These are phyloP conservation scores for Fissipunctia ypsillon DNA, from an alignment of 2,888 invertebrate species.

Conservation along the genomic window DNA sequence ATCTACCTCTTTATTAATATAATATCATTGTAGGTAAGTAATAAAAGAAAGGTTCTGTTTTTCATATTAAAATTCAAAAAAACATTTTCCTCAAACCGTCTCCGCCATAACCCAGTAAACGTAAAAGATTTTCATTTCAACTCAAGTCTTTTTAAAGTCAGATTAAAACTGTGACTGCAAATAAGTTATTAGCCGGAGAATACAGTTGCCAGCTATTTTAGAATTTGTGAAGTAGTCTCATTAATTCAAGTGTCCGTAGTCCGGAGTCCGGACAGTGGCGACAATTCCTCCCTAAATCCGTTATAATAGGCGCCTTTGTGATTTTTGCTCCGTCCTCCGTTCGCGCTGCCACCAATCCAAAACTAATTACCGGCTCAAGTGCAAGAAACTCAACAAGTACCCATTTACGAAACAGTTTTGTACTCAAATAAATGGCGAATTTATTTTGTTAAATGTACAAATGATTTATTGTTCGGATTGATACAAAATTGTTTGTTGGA, in stretches of 20 bases:
- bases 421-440: conserved; percentile 43
- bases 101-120: conserved; percentile 60
- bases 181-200: conserved; percentile 68
- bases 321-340: conserved; percentile 75
- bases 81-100: neutral
- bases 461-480: conserved; percentile 12
- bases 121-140: conserved; percentile 64
- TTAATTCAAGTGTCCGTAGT: conserved; percentile 77
- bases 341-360: conserved; percentile 73
- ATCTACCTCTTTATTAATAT: too few relatives aligned
- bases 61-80: neutral
- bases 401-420: conserved; percentile 60
- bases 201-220: conserved; percentile 68
- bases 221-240: conserved; percentile 73
- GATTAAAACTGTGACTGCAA: conserved; percentile 66
- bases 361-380: conserved; percentile 81
- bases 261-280: conserved; percentile 64
- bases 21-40: neutral
- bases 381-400: conserved; percentile 72
- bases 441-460: conserved; percentile 23
- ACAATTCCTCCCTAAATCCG: conserved; percentile 76
- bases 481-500: conserved; percentile 6
- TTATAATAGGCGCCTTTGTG: conserved; percentile 77
- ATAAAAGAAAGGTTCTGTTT: neutral
- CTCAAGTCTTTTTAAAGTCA: conserved; percentile 58